Percentiles rank a stretch among this genome's conserved stretches.
Conservation (phyloP, 2,797 vertebrate species). For the Labroides dimidiatus region DNA sequence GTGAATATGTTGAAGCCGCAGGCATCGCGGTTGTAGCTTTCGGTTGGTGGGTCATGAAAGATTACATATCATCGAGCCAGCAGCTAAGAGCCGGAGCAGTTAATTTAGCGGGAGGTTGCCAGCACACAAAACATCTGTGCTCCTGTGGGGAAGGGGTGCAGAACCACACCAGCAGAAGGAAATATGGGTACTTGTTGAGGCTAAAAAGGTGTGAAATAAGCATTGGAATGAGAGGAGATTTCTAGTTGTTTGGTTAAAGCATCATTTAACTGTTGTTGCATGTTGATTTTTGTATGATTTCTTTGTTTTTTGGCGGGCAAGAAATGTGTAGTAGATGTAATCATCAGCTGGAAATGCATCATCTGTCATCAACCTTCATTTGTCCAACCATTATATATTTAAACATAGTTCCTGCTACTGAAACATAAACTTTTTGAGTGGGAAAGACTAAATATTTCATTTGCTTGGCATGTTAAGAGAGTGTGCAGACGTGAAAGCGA, state of each 20-base stretch:
- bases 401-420: not conserved
- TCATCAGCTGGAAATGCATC: not conserved
- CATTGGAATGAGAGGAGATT: not conserved
- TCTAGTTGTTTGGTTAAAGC: not conserved
- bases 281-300: not conserved
- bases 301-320: not conserved
- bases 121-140: constrained; percentile 32
- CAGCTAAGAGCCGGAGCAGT: constrained; percentile 40
- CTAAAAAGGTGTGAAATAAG: constrained; percentile 7
- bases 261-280: not conserved
- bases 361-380: not conserved
- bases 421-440: not conserved
- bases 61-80: constrained; percentile 46
- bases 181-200: not conserved
- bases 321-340: not conserved
- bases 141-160: constrained; percentile 9
- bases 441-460: not conserved
- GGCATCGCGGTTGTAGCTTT: constrained; percentile 39
- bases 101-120: constrained; percentile 50
- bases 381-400: not conserved
- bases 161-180: not conserved
- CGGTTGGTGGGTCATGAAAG: constrained; percentile 49
- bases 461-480: not conserved
- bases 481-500: not conserved
- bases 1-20: constrained; percentile 32